Percentiles rank a stretch among this genome's conserved stretches.
Conservation (phyloP, 2,888 invertebrate genomes). For the Cylloceria caligata region DNA sequence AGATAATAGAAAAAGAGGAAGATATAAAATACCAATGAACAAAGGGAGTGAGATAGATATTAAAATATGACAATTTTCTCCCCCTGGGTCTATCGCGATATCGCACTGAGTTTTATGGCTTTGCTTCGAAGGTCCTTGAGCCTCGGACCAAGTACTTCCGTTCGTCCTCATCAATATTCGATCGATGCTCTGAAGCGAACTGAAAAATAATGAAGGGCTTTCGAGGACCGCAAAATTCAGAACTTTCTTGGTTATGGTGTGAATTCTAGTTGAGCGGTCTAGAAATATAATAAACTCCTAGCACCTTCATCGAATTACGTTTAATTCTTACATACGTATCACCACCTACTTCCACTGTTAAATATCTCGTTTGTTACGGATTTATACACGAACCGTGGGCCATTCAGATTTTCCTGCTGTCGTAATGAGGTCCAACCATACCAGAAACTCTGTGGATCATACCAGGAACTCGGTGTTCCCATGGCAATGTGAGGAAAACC, state of each 20-base stretch:
- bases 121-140: not conserved
- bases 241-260: not conserved
- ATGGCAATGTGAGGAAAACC: constrained; percentile 30
- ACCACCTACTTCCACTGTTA: constrained; percentile 40
- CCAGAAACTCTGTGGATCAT: not conserved
- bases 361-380: constrained; percentile 52
- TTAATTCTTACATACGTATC: constrained; percentile 37
- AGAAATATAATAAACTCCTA: not conserved
- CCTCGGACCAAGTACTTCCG: not conserved
- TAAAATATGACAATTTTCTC: not conserved
- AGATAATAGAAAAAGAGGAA: not conserved
- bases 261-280: not conserved
- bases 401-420: constrained; percentile 41
- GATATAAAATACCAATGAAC: constrained; percentile 17
- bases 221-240: not conserved
- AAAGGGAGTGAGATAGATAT: not conserved
- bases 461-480: not conserved
- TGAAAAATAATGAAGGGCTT: not conserved
- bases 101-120: constrained; percentile 19
- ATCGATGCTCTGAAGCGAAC: constrained; percentile 4
- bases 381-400: constrained; percentile 35
- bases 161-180: constrained; percentile 37
- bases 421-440: constrained; percentile 1
- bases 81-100: constrained; percentile 1
- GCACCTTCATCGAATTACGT: constrained; percentile 24